Evolutionary conservation across 2,888 invertebrate genomes (phyloP).

Genomic region (Dasypogon diadema): DNA sequence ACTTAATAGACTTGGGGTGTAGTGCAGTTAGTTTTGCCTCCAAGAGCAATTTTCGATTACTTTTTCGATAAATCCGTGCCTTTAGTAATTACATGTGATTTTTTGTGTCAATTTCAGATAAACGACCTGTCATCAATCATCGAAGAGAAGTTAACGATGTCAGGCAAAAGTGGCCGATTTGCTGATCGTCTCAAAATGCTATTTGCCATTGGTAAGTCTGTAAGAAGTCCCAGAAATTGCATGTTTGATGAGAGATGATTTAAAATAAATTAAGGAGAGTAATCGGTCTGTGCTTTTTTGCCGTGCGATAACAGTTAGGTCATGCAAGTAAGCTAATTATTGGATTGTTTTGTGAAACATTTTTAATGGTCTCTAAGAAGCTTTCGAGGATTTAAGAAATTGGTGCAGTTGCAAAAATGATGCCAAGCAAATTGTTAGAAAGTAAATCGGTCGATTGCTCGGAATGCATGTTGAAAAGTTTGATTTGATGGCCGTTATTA

Average conservation of each 20-base stretch:
- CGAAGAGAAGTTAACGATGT: neutral
- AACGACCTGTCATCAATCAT: conserved; percentile 34
- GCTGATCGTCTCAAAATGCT: conserved; percentile 1
- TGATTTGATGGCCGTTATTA: neutral
- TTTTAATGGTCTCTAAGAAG: neutral
- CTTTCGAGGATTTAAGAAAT: neutral
- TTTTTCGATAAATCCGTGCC: conserved; percentile 31
- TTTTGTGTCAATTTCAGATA: conserved; percentile 28
- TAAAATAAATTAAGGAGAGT: neutral
- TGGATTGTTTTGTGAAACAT: neutral
- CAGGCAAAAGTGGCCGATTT: neutral
- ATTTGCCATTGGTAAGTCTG: conserved; percentile 23
- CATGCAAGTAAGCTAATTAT: neutral
- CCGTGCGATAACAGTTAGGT: neutral
- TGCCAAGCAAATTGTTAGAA: neutral
- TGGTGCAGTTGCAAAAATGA: neutral
- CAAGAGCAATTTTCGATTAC: neutral
- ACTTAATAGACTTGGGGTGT: neutral
- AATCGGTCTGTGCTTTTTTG: neutral
- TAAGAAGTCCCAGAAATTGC: neutral
- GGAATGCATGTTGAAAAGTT: neutral
- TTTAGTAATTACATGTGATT: conserved; percentile 19
- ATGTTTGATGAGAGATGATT: neutral
- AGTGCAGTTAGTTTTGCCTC: neutral
- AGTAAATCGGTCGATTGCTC: neutral